These are phyloP conservation scores for Bradypodion ventrale DNA, from an alignment of 2,797 vertebrate genomes.

Conservation along the genomic window DNA sequence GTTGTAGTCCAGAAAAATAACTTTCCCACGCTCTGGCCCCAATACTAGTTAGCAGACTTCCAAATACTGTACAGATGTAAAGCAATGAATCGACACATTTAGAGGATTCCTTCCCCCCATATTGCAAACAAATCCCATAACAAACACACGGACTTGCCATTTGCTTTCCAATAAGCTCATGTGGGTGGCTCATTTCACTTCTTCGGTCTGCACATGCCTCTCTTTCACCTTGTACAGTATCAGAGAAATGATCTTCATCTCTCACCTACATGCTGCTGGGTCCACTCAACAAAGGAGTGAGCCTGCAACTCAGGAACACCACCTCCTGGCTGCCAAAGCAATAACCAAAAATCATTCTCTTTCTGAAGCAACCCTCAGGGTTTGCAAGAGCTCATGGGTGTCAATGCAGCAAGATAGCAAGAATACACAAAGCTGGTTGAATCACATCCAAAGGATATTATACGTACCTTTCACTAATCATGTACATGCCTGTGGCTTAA, in stretches of 20 bases:
- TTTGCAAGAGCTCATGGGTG: background rate
- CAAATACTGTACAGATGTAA: background rate
- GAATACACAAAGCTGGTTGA: background rate
- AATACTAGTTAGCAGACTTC: too few relatives aligned
- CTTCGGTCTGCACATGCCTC: background rate
- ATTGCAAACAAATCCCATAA: background rate
- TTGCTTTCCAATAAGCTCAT: background rate
- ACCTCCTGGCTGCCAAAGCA: background rate
- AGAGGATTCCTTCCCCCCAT: background rate
- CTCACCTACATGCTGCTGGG: background rate
- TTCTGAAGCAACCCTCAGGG: background rate
- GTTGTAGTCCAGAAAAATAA: too few relatives aligned
- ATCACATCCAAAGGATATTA: background rate
- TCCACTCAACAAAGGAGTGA: background rate
- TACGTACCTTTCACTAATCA: background rate
- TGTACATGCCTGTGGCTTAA: background rate
- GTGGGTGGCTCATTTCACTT: background rate
- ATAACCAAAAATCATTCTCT: too few relatives aligned
- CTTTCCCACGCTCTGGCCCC: too few relatives aligned
- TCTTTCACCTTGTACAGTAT: background rate
- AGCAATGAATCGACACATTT: background rate
- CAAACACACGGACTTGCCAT: background rate
- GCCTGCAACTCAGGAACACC: background rate
- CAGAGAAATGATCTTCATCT: background rate
- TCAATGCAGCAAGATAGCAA: background rate